Evolutionary conservation across 1,140 invertebrate species (phyloP), one percentile per base, ranked within the genome.

Genomic region (Luehdorfia chinensis): DNA sequence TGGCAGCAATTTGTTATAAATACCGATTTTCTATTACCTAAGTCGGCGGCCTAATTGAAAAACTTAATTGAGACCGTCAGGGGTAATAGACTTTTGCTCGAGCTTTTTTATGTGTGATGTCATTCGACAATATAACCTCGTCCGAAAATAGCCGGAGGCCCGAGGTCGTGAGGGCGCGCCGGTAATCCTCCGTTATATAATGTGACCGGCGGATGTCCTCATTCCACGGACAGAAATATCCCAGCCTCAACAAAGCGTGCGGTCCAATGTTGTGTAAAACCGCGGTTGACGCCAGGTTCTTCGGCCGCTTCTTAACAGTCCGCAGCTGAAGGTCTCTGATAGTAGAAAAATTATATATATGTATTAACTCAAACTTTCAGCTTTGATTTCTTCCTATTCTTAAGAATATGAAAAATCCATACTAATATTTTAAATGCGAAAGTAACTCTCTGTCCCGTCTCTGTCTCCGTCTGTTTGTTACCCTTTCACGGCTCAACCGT

Each of bases 141-240:
- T 15, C 15, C 18, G 9, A 9, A 12, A 37, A 37, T 37, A 37
- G 34, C 34, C 34, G 2, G 48, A 44, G 48, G 34, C 15, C 37
- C n/a, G 30, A 34, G 47, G 41, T 19, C 45, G 4, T 32, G 52
- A 55, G 55, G 19, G 15, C 31, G 31, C 2, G 21, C 21, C 31
- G 31, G 31, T 33, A 33, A 33, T 7, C 32, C 14, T 33, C 7
- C 5, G 7, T 33, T 37, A 37, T 16, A 16, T 37, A 19, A 62
- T 23, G 36, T 55, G 54, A 62, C 50, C 36, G 50, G 37, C 50
- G 47, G 50, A 56, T 56, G 59, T 62, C 59, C 59, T 48, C 59
- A 55, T 55, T 61, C 41, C 52, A 47, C 48, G 44, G 50, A 57
- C 54, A 52, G 55, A 52, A 62, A 62, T 62, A 55, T 54, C 50